These are phyloP conservation scores for Cliona cf. orientalis DNA, from an alignment of 37 sponge, comb jelly and placozoan genomes.

Conservation along the genomic window DNA sequence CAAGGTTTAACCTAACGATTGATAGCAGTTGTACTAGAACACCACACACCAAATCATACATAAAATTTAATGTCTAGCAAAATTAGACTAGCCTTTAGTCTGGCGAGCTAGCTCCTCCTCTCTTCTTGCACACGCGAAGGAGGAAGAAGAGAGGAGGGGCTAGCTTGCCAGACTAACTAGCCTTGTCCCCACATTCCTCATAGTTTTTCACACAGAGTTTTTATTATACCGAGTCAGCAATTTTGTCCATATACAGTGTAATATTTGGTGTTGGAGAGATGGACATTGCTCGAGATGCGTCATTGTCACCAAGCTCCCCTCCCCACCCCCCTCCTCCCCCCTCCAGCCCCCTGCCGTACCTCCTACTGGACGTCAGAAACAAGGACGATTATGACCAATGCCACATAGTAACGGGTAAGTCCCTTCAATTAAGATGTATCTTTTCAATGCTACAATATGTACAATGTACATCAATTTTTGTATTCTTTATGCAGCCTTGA, in stretches of 20 bases:
- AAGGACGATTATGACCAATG: conserved; percentile 82
- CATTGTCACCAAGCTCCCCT: background rate
- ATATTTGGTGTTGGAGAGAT: conserved; percentile 78
- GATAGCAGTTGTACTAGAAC: background rate
- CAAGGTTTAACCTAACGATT: too few relatives aligned
- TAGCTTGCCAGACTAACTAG: too few relatives aligned
- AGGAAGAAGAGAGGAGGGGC: too few relatives aligned
- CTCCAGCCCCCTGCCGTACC: conserved; percentile 78
- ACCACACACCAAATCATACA: background rate
- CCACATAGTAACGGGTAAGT: conserved; percentile 90
- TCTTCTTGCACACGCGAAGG: too few relatives aligned
- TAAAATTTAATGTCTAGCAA: too few relatives aligned
- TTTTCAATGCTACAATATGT: background rate
- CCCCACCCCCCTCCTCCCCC: conserved; percentile 8
- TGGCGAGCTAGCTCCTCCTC: too few relatives aligned
- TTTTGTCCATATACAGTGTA: conserved; percentile 17
- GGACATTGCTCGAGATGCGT: conserved; percentile 29
- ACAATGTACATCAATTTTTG: background rate
- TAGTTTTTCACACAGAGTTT: too few relatives aligned
- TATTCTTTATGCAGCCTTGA: conserved; percentile 62
- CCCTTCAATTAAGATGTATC: background rate
- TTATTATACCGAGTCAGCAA: too few relatives aligned
- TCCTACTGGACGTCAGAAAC: conserved; percentile 93
- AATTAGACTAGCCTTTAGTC: too few relatives aligned
- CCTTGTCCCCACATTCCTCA: too few relatives aligned